These are phyloP conservation scores for Diarsia dahlii DNA, from an alignment of 2,888 invertebrate genomes.

Conservation along the genomic window DNA sequence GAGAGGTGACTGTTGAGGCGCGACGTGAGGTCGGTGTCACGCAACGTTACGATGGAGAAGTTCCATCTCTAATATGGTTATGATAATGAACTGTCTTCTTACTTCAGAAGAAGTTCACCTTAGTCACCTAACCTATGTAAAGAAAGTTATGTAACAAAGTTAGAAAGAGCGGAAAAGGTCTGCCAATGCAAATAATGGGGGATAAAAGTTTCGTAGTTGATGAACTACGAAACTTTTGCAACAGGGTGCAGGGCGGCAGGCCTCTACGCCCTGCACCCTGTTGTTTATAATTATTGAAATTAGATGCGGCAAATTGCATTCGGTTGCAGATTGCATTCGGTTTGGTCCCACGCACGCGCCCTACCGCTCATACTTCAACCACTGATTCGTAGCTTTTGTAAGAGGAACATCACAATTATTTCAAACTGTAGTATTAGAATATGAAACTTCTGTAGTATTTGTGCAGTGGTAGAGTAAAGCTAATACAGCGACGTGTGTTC, in stretches of 20 bases:
- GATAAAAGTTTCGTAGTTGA: background rate
- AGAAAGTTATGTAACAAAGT: no score
- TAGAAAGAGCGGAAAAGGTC: no score
- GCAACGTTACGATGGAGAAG: constrained; percentile 1
- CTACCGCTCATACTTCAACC: background rate
- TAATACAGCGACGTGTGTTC: constrained; percentile 24
- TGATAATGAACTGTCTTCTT: no score
- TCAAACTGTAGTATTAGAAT: no score
- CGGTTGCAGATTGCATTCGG: constrained; percentile 3
- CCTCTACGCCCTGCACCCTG: no score
- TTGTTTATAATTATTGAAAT: background rate
- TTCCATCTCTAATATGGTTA: background rate
- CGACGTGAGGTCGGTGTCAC: constrained; percentile 3
- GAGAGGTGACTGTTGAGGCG: constrained; percentile 41
- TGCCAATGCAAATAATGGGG: background rate
- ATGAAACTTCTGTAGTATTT: constrained; percentile 14
- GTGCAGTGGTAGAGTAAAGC: constrained; percentile 5
- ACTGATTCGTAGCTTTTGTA: background rate
- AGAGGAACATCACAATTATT: background rate
- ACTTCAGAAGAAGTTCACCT: no score
- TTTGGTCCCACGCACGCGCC: background rate
- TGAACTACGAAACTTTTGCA: no score
- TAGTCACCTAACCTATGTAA: no score
- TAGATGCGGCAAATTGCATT: background rate
- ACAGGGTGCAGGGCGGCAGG: no score